phyloP scores from a whole-genome alignment of 1,140 invertebrate genomes.

The Drosophila persimilis region DNA sequence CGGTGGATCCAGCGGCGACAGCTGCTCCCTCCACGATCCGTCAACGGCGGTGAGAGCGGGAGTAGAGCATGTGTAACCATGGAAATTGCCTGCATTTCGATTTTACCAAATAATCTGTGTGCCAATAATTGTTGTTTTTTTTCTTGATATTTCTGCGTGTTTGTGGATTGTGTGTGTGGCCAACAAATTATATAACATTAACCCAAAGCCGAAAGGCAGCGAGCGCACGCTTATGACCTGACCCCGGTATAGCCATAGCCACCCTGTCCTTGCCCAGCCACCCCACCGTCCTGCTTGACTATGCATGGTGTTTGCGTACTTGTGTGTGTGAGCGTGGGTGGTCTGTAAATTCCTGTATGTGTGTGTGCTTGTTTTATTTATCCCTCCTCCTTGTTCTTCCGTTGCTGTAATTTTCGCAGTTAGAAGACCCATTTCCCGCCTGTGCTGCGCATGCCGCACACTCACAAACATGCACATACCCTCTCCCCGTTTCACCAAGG shows the following conservation, averaged over 20 bases:
- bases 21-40: constrained; percentile 25
- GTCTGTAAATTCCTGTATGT: not conserved
- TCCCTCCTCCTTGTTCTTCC: constrained; percentile 43
- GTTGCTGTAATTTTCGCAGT: constrained; percentile 36
- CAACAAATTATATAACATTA: constrained; percentile 53
- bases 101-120: no score
- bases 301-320: constrained; percentile 34
- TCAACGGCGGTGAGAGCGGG: constrained; percentile 31
- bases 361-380: constrained; percentile 30
- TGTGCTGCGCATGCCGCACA: constrained; percentile 42
- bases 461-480: not conserved
- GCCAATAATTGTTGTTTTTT: constrained; percentile 7
- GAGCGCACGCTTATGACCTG: constrained; percentile 60
- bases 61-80: not conserved
- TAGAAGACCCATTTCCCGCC: constrained; percentile 18
- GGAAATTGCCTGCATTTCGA: not conserved
- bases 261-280: not conserved
- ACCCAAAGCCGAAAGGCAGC: constrained; percentile 32
- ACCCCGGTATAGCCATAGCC: not conserved
- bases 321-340: constrained; percentile 4
- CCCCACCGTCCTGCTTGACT: not conserved
- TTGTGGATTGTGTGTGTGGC: constrained; percentile 31
- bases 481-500: not conserved
- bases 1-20: constrained; percentile 27
- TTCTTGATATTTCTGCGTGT: constrained; percentile 6